These are phyloP conservation scores for Selenia dentaria DNA, from an alignment of 2,888 invertebrate species.

Conservation along the genomic window DNA sequence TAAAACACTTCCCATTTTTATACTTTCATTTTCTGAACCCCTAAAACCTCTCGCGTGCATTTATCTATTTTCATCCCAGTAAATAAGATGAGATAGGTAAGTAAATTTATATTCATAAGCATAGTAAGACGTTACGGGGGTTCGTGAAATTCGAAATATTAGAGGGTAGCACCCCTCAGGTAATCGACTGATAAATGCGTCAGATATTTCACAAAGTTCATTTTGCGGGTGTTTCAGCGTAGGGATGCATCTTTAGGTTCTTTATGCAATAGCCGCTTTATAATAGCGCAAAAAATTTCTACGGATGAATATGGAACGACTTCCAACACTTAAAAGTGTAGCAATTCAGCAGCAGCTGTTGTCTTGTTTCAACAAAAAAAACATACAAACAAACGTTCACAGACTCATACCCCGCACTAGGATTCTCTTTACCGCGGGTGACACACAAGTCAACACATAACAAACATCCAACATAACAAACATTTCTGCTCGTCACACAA, in stretches of 20 bases:
- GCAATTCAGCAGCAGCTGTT: too few relatives aligned
- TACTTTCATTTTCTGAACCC: constrained; percentile 23
- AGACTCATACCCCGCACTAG: too few relatives aligned
- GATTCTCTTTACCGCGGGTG: too few relatives aligned
- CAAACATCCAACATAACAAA: too few relatives aligned
- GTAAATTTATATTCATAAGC: constrained; percentile 76
- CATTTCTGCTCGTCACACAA: too few relatives aligned
- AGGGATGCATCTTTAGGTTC: constrained; percentile 25
- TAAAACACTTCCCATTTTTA: constrained; percentile 11
- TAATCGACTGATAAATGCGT: constrained; percentile 84
- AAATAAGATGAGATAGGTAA: constrained; percentile 57
- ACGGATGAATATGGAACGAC: too few relatives aligned
- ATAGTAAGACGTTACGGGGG: constrained; percentile 62
- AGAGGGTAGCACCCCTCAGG: constrained; percentile 68
- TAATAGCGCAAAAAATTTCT: too few relatives aligned
- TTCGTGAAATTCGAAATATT: constrained; percentile 69
- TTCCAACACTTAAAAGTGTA: too few relatives aligned
- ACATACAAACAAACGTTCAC: too few relatives aligned
- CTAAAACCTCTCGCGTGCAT: constrained; percentile 25
- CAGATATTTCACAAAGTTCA: constrained; percentile 80
- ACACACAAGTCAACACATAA: too few relatives aligned
- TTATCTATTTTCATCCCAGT: constrained; percentile 36
- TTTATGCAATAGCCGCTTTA: too few relatives aligned
- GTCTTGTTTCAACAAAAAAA: too few relatives aligned
- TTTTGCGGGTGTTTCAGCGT: constrained; percentile 59